phyloP scores from a whole-genome alignment of 2,888 invertebrate species.

The Xylocampa areola region DNA sequence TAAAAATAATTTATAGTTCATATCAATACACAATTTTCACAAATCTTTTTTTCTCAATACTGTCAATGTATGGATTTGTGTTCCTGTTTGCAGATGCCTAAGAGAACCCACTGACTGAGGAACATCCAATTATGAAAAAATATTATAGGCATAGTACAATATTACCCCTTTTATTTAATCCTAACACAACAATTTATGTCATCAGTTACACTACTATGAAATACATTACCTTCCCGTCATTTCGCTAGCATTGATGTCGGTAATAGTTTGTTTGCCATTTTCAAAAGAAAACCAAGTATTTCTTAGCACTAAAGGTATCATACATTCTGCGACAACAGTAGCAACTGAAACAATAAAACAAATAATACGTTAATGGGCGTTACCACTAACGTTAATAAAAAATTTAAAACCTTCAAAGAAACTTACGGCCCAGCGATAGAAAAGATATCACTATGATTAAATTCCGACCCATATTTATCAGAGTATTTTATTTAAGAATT shows the following conservation, averaged over 20 bases:
- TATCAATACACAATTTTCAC: no score
- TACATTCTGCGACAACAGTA: constrained; percentile 87
- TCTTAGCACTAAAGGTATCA: constrained; percentile 94
- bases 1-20: no score
- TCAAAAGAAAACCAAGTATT: constrained; percentile 98
- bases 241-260: constrained; percentile 94
- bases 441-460: constrained; percentile 55
- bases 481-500: constrained; percentile 30
- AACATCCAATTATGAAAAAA: no score
- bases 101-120: no score
- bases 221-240: constrained; percentile 91
- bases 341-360: constrained; percentile 71
- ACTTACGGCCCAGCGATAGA: constrained; percentile 65
- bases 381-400: constrained; percentile 62
- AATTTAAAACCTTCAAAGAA: constrained; percentile 19
- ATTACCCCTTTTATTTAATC: no score
- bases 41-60: no score
- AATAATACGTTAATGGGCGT: constrained; percentile 75
- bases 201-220: no score
- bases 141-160: no score
- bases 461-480: constrained; percentile 61
- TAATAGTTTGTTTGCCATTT: constrained; percentile 94
- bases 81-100: no score
- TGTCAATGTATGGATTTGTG: no score
- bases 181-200: no score